These are phyloP conservation scores for Papilio gigon DNA, from an alignment of 2,888 invertebrate genomes.

Conservation along the genomic window DNA sequence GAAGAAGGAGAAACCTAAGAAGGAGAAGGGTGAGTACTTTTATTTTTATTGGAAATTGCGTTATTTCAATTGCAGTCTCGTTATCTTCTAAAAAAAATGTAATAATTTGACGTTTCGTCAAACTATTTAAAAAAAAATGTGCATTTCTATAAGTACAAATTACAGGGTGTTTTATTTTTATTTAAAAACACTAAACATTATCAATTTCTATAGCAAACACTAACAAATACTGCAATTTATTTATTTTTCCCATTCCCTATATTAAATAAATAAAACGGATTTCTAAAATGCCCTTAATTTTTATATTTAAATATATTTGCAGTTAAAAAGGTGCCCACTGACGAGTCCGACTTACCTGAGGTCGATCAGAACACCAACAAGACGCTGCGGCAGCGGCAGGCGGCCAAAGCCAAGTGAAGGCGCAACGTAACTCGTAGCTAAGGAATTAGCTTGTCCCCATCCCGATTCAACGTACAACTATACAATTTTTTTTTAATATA, in stretches of 20 bases:
- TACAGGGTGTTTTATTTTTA: no score
- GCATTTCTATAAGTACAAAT: no score
- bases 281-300: no score
- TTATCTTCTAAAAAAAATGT: neutral
- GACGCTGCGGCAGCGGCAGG: slow-evolving; percentile 84
- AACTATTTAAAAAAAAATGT: no score
- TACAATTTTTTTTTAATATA: slow-evolving; percentile 49
- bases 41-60: neutral
- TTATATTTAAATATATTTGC: no score
- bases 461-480: slow-evolving; percentile 59
- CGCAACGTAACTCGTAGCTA: slow-evolving; percentile 45
- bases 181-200: no score
- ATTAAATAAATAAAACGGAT: no score
- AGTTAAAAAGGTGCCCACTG: slow-evolving; percentile 85
- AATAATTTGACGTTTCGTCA: no score
- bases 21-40: slow-evolving; percentile 85
- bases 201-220: no score
- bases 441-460: slow-evolving; percentile 61
- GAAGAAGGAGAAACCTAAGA: slow-evolving; percentile 86
- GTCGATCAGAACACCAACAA: slow-evolving; percentile 95
- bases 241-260: no score
- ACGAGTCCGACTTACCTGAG: slow-evolving; percentile 95
- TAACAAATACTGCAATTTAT: no score
- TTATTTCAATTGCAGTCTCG: neutral
- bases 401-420: slow-evolving; percentile 83